Evolutionary conservation across 53 echinoderm and acorn worm genomes (phyloP).

Genomic region (Patiria pectinifera): DNA sequence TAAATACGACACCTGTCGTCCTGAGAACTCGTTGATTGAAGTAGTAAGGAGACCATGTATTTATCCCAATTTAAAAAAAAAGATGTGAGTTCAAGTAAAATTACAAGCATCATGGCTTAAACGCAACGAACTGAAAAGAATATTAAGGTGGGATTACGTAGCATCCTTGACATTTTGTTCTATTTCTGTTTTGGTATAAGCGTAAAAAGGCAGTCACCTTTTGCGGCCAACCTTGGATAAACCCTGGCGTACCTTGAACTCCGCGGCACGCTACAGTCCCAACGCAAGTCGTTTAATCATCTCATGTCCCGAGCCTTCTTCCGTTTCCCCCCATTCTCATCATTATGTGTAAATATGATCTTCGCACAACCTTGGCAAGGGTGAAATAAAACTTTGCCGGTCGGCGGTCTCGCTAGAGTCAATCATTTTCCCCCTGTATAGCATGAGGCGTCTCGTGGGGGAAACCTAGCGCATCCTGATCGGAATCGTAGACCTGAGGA

Average conservation of each 20-base stretch:
- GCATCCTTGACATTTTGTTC: background rate
- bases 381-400: conserved; percentile 36
- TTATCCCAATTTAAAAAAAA: no score
- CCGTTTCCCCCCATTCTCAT: conserved; percentile 11
- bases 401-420: conserved; percentile 23
- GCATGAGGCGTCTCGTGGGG: conserved; percentile 8
- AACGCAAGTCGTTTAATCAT: conserved; percentile 27
- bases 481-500: conserved; percentile 4
- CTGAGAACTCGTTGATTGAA: no score
- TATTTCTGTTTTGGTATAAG: background rate
- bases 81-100: no score
- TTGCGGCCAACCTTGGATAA: conserved; percentile 24
- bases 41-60: no score
- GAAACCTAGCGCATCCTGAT: background rate
- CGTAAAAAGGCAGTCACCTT: conserved; percentile 13
- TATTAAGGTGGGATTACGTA: background rate
- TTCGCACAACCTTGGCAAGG: conserved; percentile 33
- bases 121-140: background rate
- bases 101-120: no score
- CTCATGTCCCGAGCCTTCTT: background rate
- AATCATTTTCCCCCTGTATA: conserved; percentile 36
- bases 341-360: conserved; percentile 67
- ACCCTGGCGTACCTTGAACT: conserved; percentile 46
- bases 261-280: background rate
- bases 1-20: no score